Evolutionary conservation across 1,140 invertebrate species (phyloP), one percentile per base, ranked within the genome.

Genomic region (Delia radicum): DNA sequence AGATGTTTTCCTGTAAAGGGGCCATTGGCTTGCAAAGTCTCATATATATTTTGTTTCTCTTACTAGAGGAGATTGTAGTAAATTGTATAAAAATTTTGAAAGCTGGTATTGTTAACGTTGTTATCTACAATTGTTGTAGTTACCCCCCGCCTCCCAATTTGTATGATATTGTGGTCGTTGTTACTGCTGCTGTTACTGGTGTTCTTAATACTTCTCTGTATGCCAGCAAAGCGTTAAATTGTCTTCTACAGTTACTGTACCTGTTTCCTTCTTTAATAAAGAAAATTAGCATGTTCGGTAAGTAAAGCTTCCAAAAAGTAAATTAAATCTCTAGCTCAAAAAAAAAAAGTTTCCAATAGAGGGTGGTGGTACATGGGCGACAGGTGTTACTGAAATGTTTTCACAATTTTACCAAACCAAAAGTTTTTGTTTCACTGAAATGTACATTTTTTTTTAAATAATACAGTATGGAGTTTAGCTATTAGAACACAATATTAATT

Each of bases 221-320:
- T 61, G 48, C 15, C 42, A 76, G 21, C 69, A 69, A 42, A 73
- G 75, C 75, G 75, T 72, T 73, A 76, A 76, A 76, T 76, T 76
- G 63, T 73, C 72, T 76, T 31, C 37, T 42, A 3, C 37, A 15
- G 12, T 3, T 42, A 13, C 37, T 42, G 12, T 42, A 33, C 3
- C 37, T 42, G 12, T 42, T 10, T 33, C 6, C 37, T 13, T 42
- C 37, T 42, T 42, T 42, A 10, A 42, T 15, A 42, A 62, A 62
- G 21, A 62, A 62, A 62, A 8, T 24, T 21, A 62, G 24, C 55
- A 62, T 21, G 12, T 24, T 21, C 55, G 3, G n/a, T n/a, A n/a
- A 62, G 12, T 27, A 62, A 62, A 62, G 55, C 62, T 28, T 28
- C 62, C 18, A 55, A 55, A 55, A 55, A 55, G 46, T 55, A 55